Percentiles rank a stretch among this genome's conserved stretches.
Evolutionary conservation across 2,797 vertebrate species (phyloP).

Genomic region (Rhinichthys osculus): DNA sequence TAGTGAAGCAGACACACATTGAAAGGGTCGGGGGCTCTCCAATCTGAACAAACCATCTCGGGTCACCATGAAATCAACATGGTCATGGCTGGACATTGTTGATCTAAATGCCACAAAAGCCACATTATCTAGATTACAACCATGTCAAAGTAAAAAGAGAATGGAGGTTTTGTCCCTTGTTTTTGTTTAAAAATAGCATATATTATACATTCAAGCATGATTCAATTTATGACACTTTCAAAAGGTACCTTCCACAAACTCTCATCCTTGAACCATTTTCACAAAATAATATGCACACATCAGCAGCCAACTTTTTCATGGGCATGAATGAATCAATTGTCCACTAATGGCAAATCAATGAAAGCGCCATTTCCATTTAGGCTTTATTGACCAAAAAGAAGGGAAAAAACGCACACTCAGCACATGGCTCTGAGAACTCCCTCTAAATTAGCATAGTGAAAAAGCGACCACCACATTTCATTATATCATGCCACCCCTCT

Average conservation of each 20-base stretch:
- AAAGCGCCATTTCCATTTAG: conserved; percentile 28
- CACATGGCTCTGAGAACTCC: conserved; percentile 25
- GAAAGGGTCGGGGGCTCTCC: conserved; percentile 58
- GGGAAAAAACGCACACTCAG: conserved; percentile 7
- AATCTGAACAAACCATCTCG: conserved; percentile 58
- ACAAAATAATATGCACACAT: background rate
- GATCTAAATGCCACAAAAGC: conserved; percentile 67
- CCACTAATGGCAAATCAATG: conserved; percentile 43
- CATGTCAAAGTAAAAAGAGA: conserved; percentile 43
- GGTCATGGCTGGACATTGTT: conserved; percentile 71
- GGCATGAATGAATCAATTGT: conserved; percentile 33
- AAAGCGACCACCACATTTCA: conserved; percentile 15
- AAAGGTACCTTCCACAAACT: background rate
- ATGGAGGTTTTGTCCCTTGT: background rate
- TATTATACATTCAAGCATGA: background rate
- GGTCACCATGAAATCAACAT: conserved; percentile 71
- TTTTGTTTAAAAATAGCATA: background rate
- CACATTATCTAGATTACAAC: conserved; percentile 67
- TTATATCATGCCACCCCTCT: background rate
- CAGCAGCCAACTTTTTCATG: conserved; percentile 30
- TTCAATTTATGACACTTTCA: background rate
- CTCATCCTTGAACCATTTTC: background rate
- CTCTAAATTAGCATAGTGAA: conserved; percentile 37
- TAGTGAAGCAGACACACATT: conserved; percentile 55
- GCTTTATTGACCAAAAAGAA: conserved; percentile 30